Percentiles rank a stretch among this genome's conserved stretches.
Evolutionary conservation across 2,113 vertebrate genomes (phyloP).

Genomic region (Potamarius usumacintae): DNA sequence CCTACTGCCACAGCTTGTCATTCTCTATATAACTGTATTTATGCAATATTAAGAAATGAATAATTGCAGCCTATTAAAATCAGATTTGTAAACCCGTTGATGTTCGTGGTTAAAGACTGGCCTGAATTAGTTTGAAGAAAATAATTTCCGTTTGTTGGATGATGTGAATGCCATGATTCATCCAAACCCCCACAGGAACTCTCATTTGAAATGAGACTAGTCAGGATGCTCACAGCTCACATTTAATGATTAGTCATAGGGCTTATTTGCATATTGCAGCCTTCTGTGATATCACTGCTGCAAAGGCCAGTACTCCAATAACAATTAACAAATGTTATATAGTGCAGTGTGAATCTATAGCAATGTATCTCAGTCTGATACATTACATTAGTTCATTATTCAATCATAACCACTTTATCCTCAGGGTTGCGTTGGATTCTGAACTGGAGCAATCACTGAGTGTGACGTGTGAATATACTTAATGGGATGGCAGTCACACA

Average conservation of each 20-base stretch:
- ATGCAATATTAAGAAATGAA: slow-evolving; percentile 16
- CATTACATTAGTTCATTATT: background rate
- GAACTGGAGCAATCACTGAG: background rate
- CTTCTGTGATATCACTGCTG: slow-evolving; percentile 7
- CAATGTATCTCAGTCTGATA: background rate
- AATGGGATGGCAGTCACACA: background rate
- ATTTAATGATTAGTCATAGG: slow-evolving; percentile 30
- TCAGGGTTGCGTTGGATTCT: background rate
- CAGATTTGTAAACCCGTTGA: slow-evolving; percentile 3
- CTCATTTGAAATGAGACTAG: slow-evolving; percentile 32
- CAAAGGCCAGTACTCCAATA: slow-evolving; percentile 2
- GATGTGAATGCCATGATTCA: slow-evolving; percentile 18
- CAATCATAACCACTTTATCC: background rate
- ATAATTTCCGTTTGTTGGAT: slow-evolving; percentile 17
- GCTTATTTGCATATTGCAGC: slow-evolving; percentile 33
- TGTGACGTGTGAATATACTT: background rate
- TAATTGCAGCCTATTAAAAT: slow-evolving; percentile 23
- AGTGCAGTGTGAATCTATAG: background rate
- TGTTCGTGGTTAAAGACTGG: slow-evolving; percentile 2
- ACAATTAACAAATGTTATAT: slow-evolving; percentile 23
- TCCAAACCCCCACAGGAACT: slow-evolving; percentile 34
- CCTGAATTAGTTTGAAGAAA: slow-evolving; percentile 19
- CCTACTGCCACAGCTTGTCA: background rate
- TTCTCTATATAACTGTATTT: background rate
- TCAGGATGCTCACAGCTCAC: slow-evolving; percentile 30